Conservation (phyloP, 2,113 vertebrate species). For the Herpetotheres cachinnans region DNA sequence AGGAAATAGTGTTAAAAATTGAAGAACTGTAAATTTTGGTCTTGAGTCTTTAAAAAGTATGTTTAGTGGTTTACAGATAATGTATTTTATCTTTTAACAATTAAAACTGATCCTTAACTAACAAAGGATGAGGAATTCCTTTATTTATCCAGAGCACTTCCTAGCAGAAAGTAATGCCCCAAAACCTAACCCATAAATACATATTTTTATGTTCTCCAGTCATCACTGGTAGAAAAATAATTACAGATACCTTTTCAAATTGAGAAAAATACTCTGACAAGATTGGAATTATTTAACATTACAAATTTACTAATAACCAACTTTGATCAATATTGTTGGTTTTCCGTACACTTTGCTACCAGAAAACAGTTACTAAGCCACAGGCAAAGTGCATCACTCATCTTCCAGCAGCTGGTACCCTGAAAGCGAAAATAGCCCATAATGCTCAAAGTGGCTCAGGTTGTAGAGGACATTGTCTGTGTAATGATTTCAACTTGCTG, state of each 20-base stretch:
- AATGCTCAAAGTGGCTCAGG: neutral
- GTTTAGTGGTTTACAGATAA: neutral
- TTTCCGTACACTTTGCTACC: neutral
- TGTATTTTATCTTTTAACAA: neutral
- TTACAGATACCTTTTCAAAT: neutral
- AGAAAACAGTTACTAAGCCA: neutral
- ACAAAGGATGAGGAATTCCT: neutral
- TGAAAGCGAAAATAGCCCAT: neutral
- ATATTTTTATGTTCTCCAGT: neutral
- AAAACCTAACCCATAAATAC: neutral
- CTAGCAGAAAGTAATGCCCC: neutral
- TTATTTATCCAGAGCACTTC: neutral
- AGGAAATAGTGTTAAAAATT: neutral
- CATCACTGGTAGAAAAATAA: neutral
- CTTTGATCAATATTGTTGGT: neutral
- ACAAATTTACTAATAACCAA: neutral
- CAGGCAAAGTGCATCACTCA: neutral
- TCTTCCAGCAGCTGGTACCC: neutral
- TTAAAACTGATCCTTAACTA: neutral
- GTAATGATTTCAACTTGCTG: neutral
- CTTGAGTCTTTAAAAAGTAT: neutral
- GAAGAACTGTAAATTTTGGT: neutral
- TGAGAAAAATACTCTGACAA: neutral
- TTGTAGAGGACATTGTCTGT: neutral
- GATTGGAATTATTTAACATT: neutral